Base-by-base conservation (phyloP, 2,888 invertebrate species). In the Copidosoma aretas region DNA sequence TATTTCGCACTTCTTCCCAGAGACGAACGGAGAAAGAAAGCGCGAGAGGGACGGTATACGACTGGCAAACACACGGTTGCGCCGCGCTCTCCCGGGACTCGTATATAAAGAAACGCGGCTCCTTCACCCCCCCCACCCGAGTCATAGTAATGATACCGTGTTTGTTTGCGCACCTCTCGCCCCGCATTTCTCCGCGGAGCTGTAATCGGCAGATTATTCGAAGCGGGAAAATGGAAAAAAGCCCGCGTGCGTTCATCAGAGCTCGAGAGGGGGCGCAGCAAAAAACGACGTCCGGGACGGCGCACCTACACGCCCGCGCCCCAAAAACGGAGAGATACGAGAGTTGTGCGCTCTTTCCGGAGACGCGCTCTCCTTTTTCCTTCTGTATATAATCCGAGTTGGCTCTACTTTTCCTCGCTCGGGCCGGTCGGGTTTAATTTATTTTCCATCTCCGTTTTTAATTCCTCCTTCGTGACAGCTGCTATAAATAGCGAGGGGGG, bases 41-140 rank as follows among this genome's bases (percentile, higher is more conserved):
- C 64, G 57, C 12, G 53, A 41, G 41, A 49, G 75, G 78, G 79
- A 80, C 79, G 80, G n/a, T n/a, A 80, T 78, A 76, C 75, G 76
- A 77, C 77, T 76, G 77, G 76, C 79, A 81, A 81, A 79, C 78
- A 80, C n/a, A 78, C 79, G 75, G n/a, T 64, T 73, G 77, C 78
- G 78, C 80, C 80, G 79, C 76, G 78, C 77, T 75, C 75, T 75
- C 73, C 73, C 76, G 73, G 78, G 78, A n/a, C n/a, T n/a, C n/a
- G 78, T 82, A 3, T 80, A 77, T 81, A 80, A 80, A 79, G 80
- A 80, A 81, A 79, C 78, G 76, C 73, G 76, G 75, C 77, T 76
- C 78, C 74, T 32, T 32, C 32, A 5, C 32, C 8, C 32, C 8
- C 32, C 8, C 32, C 8, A 3, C 32, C 8, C 32, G 77, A 78